Base-by-base conservation (phyloP, 2,797 vertebrate genomes). In the Scarus forsteni region DNA sequence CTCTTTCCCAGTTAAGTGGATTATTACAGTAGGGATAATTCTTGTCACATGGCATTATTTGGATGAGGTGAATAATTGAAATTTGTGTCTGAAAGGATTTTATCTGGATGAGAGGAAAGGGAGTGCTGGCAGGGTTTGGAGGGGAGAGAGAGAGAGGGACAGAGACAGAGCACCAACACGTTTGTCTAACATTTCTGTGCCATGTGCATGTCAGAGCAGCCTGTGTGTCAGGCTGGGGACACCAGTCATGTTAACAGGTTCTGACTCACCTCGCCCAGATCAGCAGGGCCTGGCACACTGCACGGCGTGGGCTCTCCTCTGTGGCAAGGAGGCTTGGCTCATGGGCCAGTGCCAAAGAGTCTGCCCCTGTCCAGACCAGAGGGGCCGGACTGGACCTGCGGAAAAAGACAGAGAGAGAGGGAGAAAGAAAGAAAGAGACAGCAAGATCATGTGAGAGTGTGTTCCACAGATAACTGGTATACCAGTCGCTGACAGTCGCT, bases 41-140 rank as follows among this genome's bases (percentile, higher is more conserved):
- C 93, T 94, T 95, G 95, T 95, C 95, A 95, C 94, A 95, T 94
- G 93, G 93, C 93, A 95, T 95, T 95, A 95, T 95, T 95, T 94
- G 94, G 95, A 95, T 93, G 94, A 95, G 92, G 94, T 95, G 95
- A 95, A 95, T 95, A 95, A 95, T 95, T 95, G 94, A 95, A 95
- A 95, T 95, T 95, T 94, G 92, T 95, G 94, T 95, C 95, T 94
- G 95, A 95, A 95, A 95, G 94, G 90, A 95, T 95, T 95, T 94
- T 93, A 94, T 94, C 92, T 94, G 94, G 93, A 93, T 94, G 93
- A 93, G 93, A 94, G 92, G 93, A 95, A 93, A 90, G 91, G 87
- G 92, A 92, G 92, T 86, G 88, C 89, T 91, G 92, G 93, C 91
- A 91, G 92, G 88, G 92, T 86, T 85, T 85, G 73, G 88, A 89